Conservation (phyloP, 92 coral and sea anemone species). For the Palythoa grandis region DNA sequence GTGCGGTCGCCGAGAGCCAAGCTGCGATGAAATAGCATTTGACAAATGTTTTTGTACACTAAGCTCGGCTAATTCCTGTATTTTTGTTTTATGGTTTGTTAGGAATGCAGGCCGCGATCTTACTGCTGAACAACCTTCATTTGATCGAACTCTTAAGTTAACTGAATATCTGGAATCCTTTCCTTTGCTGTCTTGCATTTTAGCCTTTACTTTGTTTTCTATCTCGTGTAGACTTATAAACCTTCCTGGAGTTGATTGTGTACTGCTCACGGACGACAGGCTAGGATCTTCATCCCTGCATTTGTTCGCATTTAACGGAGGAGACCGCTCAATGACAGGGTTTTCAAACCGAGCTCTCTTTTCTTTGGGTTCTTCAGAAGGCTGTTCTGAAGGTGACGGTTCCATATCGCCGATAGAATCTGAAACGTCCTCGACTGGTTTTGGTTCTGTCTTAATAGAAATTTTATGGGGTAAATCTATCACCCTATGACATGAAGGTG, state of each 20-base stretch:
- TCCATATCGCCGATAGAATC: neutral
- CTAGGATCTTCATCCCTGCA: neutral
- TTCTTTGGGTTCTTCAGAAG: constrained; percentile 22
- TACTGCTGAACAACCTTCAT: neutral
- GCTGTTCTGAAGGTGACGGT: constrained; percentile 1
- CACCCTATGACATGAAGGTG: neutral
- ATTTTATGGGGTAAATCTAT: constrained; percentile 8
- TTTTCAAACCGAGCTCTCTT: neutral
- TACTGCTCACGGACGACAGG: neutral
- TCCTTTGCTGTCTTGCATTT: neutral
- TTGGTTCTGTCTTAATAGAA: constrained; percentile 23
- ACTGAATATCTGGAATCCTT: constrained; percentile 5
- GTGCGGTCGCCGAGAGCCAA: neutral
- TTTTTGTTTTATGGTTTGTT: constrained; percentile 14
- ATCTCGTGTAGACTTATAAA: constrained; percentile 12
- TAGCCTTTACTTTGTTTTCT: neutral
- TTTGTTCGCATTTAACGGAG: neutral
- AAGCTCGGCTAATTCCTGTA: constrained; percentile 15
- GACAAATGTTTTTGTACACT: constrained; percentile 41
- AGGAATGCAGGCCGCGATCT: neutral
- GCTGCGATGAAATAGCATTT: constrained; percentile 5
- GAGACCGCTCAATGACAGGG: neutral
- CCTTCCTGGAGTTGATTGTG: neutral
- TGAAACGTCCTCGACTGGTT: neutral
- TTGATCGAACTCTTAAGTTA: constrained; percentile 22